Evolutionary conservation across 2,797 vertebrate species (phyloP), one percentile per base, ranked within the genome.

Genomic region (Thaleichthys pacificus): DNA sequence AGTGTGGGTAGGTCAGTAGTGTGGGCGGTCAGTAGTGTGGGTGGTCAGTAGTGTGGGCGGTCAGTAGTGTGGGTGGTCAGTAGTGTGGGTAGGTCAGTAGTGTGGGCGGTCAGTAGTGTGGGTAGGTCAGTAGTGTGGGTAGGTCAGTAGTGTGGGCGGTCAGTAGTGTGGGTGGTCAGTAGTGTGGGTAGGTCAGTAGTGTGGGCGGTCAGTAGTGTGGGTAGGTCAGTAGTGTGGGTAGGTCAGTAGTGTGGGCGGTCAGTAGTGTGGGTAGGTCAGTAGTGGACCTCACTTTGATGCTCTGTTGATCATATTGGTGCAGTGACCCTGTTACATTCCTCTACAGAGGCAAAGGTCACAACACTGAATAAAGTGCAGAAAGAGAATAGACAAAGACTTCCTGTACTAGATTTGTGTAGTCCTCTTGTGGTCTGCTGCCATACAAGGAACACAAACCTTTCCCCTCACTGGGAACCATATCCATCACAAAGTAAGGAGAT

Each of bases 401-500:
- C n/a, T 47, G 42, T 12, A 47, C 42, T 12, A 14, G 11, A 47
- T 14, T 47, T 14, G 12, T 47, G 17, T 22, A 24, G 9, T 22
- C n/a, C 57, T 21, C 57, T 58, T 60, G 57, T 24, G 21, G 57
- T 60, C 57, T 60, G 3, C 58, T 26, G 15, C n/a, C 28, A 64
- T 28, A n/a, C 5, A 64, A 30, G 17, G 19, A 64, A 12, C 15
- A 28, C 6, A 19, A 64, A 35, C 15, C 7, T 2, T 30, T 15
- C 30, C 12, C 61, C 30, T 42, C 42, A 12, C 19, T 32, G 63
- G 42, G 22, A 66, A 14, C 51, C n/a, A 22, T 24, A 66, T 66
- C 63, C 63, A 66, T 42, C 63, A 22, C 38, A 19, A 65, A 65
- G n/a, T 42, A 66, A 42, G 3, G 19, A 66, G 63, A 66, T 47